Evolutionary conservation across 2,113 vertebrate species (phyloP).

Genomic region (Oreochromis niloticus): DNA sequence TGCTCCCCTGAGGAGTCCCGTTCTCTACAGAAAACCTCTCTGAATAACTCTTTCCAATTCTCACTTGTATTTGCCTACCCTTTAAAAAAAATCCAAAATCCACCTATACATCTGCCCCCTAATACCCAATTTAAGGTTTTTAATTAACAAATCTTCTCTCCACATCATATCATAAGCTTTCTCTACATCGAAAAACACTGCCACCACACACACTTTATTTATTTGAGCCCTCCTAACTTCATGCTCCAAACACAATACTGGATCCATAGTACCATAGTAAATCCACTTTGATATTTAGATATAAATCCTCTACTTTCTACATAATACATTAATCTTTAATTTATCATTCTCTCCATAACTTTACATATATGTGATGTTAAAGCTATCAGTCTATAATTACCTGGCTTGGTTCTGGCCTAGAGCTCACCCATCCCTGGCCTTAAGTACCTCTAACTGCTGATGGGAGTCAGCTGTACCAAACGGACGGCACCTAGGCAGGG

Average conservation of each 20-base stretch:
- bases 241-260: background rate
- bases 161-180: background rate
- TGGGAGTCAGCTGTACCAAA: background rate
- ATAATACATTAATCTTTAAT: background rate
- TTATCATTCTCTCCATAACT: rapidly evolving
- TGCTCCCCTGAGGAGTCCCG: rapidly evolving
- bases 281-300: background rate
- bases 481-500: rapidly evolving
- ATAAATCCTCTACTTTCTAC: background rate
- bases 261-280: background rate
- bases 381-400: rapidly evolving
- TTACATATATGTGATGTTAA: background rate
- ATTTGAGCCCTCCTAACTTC: rapidly evolving
- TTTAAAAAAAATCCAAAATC: background rate
- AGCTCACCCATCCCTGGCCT: background rate
- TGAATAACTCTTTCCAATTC: background rate
- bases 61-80: background rate
- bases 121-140: background rate
- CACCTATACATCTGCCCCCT: rapidly evolving
- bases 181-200: background rate
- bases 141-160: background rate
- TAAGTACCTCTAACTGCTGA: rapidly evolving
- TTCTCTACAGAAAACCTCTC: background rate
- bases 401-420: rapidly evolving
- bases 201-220: background rate